Base-by-base conservation (phyloP, 2,888 invertebrate species). In the Drosophila tanythrix region DNA sequence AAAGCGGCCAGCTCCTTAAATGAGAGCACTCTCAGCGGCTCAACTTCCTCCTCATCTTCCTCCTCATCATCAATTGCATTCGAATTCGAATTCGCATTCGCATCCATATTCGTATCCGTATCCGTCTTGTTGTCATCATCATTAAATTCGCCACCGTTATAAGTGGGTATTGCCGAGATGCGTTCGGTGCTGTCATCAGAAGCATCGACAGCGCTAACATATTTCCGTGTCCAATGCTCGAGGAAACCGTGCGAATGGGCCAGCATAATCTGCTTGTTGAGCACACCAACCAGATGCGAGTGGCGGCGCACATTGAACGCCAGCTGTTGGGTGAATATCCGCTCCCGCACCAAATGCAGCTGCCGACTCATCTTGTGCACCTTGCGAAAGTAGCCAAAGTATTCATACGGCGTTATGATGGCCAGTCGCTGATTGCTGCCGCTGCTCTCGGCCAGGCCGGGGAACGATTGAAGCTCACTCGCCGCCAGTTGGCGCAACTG, bases 391-490 rank as follows among this genome's bases (percentile, higher is more conserved):
- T 82, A 89, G 0, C 90, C 91, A 61, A 88, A 91, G 66, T 89
- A 91, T 18, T 91, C 92, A 59, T 89, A 89, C 0, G 90, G 91
- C 10, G 88, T 82, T 0, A 92, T 74, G 10, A 91, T 79, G 4
- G 91, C 91, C 53, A 79, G 62, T 1, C 83, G 83, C 13, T 69
- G 31, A 2, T 63, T 27, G 3, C 56, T 74, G 43, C 86, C 86
- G 6, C 71, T 77, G 4, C 67, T 73, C 1, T 64, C 43, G 1
- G 83, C 68, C 13, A 91, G 15, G 0, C 64, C 52, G 0, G 71
- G 65, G 58, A 91, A 92, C n/a, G 79, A 81, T 18, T 84, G 78
- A 48, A 90, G 31, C 53, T 90, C 84, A 18, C 84, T 84, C 21
- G 71, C 81, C 38, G 80, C 67, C 18, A 90, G 68, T 8, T 82